Conservation (phyloP, 2,113 vertebrate species). For the Dasyurus viverrinus region DNA sequence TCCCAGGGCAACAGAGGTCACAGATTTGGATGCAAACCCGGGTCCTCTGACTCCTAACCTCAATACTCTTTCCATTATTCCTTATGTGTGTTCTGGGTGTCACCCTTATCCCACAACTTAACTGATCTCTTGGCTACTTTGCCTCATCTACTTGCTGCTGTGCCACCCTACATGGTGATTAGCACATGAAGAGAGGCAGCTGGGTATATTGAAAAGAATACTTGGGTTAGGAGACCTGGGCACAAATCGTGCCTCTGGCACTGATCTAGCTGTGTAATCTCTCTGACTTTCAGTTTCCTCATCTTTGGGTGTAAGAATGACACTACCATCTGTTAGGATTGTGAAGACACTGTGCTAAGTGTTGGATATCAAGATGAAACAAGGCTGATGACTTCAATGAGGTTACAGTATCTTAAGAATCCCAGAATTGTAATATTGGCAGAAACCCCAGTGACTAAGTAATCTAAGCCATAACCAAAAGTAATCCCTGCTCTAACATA, state of each 20-base stretch:
- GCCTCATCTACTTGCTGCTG: neutral
- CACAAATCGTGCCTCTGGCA: neutral
- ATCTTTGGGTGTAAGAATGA: neutral
- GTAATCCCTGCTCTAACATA: neutral
- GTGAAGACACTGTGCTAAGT: neutral
- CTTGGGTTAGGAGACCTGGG: neutral
- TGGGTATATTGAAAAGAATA: neutral
- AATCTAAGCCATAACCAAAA: neutral
- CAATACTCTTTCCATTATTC: neutral
- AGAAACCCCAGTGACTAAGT: neutral
- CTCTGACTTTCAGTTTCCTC: neutral
- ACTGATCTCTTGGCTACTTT: neutral
- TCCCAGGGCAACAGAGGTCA: neutral
- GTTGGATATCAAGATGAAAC: neutral
- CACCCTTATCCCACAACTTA: neutral
- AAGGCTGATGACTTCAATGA: neutral
- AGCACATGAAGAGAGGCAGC: neutral
- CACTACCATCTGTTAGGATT: neutral
- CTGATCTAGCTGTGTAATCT: neutral
- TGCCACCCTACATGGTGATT: neutral
- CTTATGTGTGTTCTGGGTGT: neutral
- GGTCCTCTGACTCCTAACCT: neutral
- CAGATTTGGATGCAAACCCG: too few species aligned
- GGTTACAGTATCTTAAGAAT: neutral
- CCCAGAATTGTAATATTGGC: neutral